Percentiles rank a stretch among this genome's conserved stretches.
Conservation (phyloP, 2,797 vertebrate species). For the Acomys russatus region DNA sequence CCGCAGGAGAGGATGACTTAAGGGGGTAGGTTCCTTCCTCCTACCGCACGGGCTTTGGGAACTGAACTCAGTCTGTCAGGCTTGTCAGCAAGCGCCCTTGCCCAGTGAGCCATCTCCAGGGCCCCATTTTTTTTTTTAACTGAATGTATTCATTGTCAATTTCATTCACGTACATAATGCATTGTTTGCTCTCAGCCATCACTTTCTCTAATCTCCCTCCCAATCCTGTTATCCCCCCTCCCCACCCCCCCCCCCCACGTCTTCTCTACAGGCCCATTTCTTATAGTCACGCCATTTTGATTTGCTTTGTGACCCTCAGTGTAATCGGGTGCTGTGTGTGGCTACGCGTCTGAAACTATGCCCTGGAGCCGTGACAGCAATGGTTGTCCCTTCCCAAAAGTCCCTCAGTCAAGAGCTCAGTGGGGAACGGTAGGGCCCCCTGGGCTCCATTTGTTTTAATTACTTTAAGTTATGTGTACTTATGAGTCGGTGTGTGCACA, state of each 20-base stretch:
- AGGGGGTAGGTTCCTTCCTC: background rate
- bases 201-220: too few species aligned
- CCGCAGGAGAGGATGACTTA: background rate
- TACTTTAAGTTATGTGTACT: background rate
- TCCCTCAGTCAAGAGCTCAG: background rate
- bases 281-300: background rate
- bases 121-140: background rate
- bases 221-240: rapidly evolving
- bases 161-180: background rate
- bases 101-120: background rate
- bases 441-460: background rate
- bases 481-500: background rate
- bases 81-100: background rate
- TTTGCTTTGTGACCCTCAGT: background rate
- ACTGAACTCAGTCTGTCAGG: background rate
- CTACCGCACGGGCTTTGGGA: background rate
- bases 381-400: background rate
- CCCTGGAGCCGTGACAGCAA: background rate
- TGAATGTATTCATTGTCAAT: background rate
- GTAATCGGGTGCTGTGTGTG: background rate
- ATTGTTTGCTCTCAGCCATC: background rate
- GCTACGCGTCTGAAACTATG: background rate
- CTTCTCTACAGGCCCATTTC: background rate
- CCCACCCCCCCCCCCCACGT: background rate
- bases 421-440: too few species aligned